Percentiles rank a stretch among this genome's conserved stretches.
These are phyloP conservation scores for Eleginops maclovinus DNA, from an alignment of 2,113 vertebrate genomes.

Conservation along the genomic window DNA sequence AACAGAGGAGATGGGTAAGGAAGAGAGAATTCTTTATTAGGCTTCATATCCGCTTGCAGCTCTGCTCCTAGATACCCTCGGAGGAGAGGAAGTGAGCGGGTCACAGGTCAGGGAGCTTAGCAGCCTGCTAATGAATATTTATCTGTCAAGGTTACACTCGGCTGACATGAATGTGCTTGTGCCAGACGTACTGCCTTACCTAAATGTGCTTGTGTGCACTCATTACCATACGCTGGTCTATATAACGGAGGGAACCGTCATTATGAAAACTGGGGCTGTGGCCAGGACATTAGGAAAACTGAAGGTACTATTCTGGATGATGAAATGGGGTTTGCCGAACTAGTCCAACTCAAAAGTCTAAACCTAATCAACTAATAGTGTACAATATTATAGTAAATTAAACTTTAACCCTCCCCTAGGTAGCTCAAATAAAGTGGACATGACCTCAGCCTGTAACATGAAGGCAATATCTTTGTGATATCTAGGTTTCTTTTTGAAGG, in stretches of 20 bases:
- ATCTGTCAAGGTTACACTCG: conserved; percentile 51
- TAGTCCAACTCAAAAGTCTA: neutral
- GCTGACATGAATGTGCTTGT: conserved; percentile 53
- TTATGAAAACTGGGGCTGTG: neutral
- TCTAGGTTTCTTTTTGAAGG: neutral
- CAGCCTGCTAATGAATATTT: conserved; percentile 71
- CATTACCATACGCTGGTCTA: neutral
- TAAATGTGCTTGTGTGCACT: conserved; percentile 17
- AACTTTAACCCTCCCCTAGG: neutral
- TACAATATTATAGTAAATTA: neutral
- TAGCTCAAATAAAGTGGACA: neutral
- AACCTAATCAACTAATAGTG: neutral
- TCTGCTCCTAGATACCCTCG: conserved; percentile 44
- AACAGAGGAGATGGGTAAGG: conserved; percentile 26
- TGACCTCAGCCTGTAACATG: neutral
- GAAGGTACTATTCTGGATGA: too few relatives aligned
- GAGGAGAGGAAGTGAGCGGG: conserved; percentile 62
- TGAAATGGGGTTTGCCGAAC: neutral
- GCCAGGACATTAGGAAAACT: neutral
- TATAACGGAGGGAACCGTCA: neutral
- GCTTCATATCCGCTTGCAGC: conserved; percentile 39
- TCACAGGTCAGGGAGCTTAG: conserved; percentile 71
- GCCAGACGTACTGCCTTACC: conserved; percentile 40
- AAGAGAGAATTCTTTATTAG: conserved; percentile 43
- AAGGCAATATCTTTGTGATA: neutral